Evolutionary conservation across 2,797 vertebrate genomes (phyloP).

Genomic region (Dendrocincla tyrannina): DNA sequence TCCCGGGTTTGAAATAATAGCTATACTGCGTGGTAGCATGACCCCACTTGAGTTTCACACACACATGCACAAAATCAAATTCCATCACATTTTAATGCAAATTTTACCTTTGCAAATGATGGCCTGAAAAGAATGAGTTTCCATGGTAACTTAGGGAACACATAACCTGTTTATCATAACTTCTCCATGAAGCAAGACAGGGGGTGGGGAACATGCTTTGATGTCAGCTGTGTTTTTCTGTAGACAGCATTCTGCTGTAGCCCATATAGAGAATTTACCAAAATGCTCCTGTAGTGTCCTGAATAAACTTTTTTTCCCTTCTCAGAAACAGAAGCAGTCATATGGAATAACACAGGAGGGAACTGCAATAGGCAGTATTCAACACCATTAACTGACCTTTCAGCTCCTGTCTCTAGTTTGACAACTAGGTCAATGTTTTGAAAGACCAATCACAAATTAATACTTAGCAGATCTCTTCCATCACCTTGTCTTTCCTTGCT

Average conservation of each 20-base stretch:
- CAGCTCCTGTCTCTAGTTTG: background rate
- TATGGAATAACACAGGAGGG: slow-evolving; percentile 1
- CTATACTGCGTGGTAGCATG: slow-evolving; percentile 67
- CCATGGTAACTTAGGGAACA: slow-evolving; percentile 80
- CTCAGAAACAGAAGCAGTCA: background rate
- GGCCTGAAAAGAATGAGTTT: slow-evolving; percentile 80
- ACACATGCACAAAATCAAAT: slow-evolving; percentile 74
- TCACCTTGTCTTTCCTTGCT: background rate
- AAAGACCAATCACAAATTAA: slow-evolving; percentile 35
- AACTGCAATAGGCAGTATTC: slow-evolving; percentile 27
- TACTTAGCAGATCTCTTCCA: background rate
- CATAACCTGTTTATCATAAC: slow-evolving; percentile 81
- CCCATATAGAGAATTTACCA: slow-evolving; percentile 53
- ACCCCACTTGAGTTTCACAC: slow-evolving; percentile 75
- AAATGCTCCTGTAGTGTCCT: background rate
- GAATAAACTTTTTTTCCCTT: slow-evolving; percentile 58
- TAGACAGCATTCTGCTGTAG: slow-evolving; percentile 58
- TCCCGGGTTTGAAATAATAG: slow-evolving; percentile 73
- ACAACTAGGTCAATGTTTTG: slow-evolving; percentile 13
- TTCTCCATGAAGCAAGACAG: slow-evolving; percentile 71
- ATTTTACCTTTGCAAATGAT: slow-evolving; percentile 83
- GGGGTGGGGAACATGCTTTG: slow-evolving; percentile 68
- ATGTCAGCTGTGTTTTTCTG: slow-evolving; percentile 70
- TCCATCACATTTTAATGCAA: slow-evolving; percentile 82
- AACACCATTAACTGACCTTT: slow-evolving; percentile 15